A percentile compares a stretch with the other conserved stretches of the same genome.
Evolutionary conservation across 1,140 invertebrate species (phyloP).

Genomic region (Drosophila sechellia): DNA sequence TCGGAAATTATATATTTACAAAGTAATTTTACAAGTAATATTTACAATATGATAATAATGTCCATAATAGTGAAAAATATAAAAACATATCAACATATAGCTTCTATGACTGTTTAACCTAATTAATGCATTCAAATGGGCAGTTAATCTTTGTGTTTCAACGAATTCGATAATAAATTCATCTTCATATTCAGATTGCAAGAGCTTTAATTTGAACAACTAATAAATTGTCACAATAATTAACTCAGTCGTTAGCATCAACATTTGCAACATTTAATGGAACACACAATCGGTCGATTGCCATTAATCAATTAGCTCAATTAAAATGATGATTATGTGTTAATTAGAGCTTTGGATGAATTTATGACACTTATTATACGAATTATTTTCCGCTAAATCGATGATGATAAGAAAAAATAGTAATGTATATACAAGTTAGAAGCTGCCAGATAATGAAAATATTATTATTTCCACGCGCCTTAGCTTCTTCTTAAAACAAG

Average conservation of each 20-base stretch:
- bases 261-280: neutral
- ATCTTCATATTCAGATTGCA: neutral
- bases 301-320: constrained; percentile 2
- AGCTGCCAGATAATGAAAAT: neutral
- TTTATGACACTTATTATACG: neutral
- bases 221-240: neutral
- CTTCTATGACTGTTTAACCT: neutral
- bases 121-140: neutral
- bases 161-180: neutral
- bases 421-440: neutral
- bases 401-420: neutral
- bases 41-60: neutral
- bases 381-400: neutral
- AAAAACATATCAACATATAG: neutral
- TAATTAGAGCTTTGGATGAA: neutral
- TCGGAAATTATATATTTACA: neutral
- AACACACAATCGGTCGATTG: neutral
- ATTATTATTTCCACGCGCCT: neutral
- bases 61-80: neutral
- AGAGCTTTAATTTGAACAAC: neutral
- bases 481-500: neutral
- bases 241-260: neutral
- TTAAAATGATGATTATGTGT: neutral
- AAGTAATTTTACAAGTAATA: constrained; percentile 1
- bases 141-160: neutral